A percentile compares a stretch with the other conserved stretches of the same genome.
These are phyloP conservation scores for Andrena haemorrhoa DNA, from an alignment of 2,888 invertebrate species.

Conservation along the genomic window DNA sequence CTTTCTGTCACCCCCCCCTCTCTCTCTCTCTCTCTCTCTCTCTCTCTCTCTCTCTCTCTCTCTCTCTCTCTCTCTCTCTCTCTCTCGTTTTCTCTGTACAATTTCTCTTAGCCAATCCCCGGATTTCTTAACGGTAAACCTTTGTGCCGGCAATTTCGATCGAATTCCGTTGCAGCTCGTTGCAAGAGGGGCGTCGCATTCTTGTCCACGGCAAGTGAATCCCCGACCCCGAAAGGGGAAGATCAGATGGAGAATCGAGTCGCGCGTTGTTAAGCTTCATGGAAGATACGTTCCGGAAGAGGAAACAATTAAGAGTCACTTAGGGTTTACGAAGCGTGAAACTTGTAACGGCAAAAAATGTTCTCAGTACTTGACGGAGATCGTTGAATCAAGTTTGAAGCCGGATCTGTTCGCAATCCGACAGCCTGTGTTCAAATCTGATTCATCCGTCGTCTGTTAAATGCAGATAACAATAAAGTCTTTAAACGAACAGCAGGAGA, in stretches of 20 bases:
- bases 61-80: too few relatives aligned
- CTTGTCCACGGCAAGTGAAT: conserved; percentile 23
- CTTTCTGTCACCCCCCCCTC: conserved; percentile 19
- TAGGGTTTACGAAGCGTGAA: conserved; percentile 38
- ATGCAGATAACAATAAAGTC: conserved; percentile 65
- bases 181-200: conserved; percentile 21
- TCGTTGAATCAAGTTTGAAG: conserved; percentile 38
- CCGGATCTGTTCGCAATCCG: background rate
- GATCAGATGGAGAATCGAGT: conserved; percentile 15
- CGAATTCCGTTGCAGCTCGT: conserved; percentile 35
- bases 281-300: conserved; percentile 77
- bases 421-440: conserved; percentile 24
- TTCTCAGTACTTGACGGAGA: conserved; percentile 40
- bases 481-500: conserved; percentile 61
- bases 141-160: conserved; percentile 65
- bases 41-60: too few relatives aligned
- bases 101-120: conserved; percentile 75
- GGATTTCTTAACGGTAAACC: conserved; percentile 63
- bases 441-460: conserved; percentile 61
- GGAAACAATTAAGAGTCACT: conserved; percentile 61
- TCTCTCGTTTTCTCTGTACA: conserved; percentile 12
- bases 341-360: conserved; percentile 20
- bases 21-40: too few relatives aligned
- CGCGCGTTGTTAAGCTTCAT: conserved; percentile 40
- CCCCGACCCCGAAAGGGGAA: conserved; percentile 19